Evolutionary conservation across 1,140 invertebrate species (phyloP).

Genomic region (Drosophila triauraria): DNA sequence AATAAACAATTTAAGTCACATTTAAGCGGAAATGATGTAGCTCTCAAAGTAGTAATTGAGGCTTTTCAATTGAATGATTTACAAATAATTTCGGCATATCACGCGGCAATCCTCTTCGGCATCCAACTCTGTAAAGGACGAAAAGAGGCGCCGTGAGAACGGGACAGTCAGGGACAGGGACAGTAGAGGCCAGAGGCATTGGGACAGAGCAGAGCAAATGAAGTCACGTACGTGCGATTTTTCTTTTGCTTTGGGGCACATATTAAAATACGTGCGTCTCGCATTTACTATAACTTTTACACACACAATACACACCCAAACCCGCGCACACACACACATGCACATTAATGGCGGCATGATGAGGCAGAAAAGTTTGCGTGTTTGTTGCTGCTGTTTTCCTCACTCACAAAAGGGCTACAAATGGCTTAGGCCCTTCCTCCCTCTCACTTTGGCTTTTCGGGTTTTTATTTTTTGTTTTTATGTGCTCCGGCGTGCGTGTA

Average conservation of each 20-base stretch:
- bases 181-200: conserved; percentile 62
- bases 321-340: conserved; percentile 46
- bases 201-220: conserved; percentile 77
- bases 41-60: conserved; percentile 1
- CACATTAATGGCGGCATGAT: conserved; percentile 79
- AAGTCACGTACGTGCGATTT: conserved; percentile 85
- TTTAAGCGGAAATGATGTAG: neutral
- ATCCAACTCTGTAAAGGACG: conserved; percentile 16
- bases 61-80: conserved; percentile 8
- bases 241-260: conserved; percentile 84
- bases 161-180: conserved; percentile 5
- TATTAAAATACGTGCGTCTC: conserved; percentile 84
- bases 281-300: conserved; percentile 79
- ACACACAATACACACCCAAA: conserved; percentile 23
- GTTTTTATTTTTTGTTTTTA: conserved; percentile 34
- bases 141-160: neutral
- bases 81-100: conserved; percentile 1
- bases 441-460: conserved; percentile 36
- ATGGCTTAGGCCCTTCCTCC: conserved; percentile 69
- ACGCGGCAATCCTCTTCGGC: conserved; percentile 12
- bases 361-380: conserved; percentile 74
- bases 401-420: conserved; percentile 80
- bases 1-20: conserved; percentile 5
- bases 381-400: conserved; percentile 56
- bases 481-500: conserved; percentile 41